A percentile compares a stretch with the other conserved stretches of the same genome.
These are phyloP conservation scores for Danionella dracula DNA, from an alignment of 2,797 vertebrate genomes.

Conservation along the genomic window DNA sequence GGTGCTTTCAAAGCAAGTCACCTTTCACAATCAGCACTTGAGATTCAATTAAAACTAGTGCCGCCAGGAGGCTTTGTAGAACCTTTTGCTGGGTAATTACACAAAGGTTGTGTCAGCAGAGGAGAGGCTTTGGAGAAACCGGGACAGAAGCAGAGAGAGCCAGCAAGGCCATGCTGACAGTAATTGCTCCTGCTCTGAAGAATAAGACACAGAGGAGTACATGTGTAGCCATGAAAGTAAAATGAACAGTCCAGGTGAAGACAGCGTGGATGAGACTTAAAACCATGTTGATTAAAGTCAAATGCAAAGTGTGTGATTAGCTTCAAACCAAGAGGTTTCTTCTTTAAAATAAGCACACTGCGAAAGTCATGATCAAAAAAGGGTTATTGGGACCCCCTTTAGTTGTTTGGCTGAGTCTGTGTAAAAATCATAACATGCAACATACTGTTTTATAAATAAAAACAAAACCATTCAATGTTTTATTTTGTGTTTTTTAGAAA, in stretches of 20 bases:
- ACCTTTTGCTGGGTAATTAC: conserved; percentile 19
- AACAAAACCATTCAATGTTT: too few species aligned
- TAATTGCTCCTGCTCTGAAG: conserved; percentile 19
- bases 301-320: background rate
- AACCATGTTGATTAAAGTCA: background rate
- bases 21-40: conserved; percentile 46
- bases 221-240: conserved; percentile 17
- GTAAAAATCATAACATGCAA: too few species aligned
- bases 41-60: conserved; percentile 50
- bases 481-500: too few species aligned
- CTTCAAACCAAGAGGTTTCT: too few species aligned
- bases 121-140: conserved; percentile 4
- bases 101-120: conserved; percentile 13
- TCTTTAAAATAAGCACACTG: background rate
- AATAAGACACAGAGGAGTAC: conserved; percentile 14
- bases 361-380: too few species aligned
- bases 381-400: too few species aligned
- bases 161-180: conserved; percentile 17
- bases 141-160: conserved; percentile 16
- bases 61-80: background rate
- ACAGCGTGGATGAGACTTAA: background rate
- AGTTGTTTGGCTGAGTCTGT: too few species aligned
- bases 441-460: too few species aligned
- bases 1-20: conserved; percentile 33
- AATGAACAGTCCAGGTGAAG: conserved; percentile 6